Evolutionary conservation across 2,888 invertebrate genomes (phyloP).

Genomic region (Odontocerum albicorne): DNA sequence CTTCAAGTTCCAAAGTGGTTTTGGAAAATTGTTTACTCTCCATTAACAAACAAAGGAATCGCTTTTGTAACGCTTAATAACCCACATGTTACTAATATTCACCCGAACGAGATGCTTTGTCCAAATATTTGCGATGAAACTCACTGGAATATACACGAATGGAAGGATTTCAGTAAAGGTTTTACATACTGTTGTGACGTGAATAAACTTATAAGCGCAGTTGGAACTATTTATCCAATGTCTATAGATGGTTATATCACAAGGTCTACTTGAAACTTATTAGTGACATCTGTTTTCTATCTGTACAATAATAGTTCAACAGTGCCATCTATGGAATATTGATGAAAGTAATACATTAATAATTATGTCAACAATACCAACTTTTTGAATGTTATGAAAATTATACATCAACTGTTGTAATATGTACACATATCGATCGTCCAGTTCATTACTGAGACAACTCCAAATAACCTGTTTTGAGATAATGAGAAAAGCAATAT

Average conservation of each 20-base stretch:
- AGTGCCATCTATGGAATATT: too few relatives aligned
- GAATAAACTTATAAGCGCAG: conserved; percentile 23
- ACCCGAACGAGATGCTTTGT: conserved; percentile 40
- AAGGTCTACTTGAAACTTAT: too few relatives aligned
- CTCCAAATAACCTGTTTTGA: too few relatives aligned
- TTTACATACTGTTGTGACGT: conserved; percentile 38
- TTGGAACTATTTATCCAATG: conserved; percentile 27
- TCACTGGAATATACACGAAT: conserved; percentile 41
- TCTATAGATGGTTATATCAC: conserved; percentile 10
- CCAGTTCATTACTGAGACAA: too few relatives aligned
- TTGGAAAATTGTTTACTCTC: conserved; percentile 50
- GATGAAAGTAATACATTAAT: too few relatives aligned
- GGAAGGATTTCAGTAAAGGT: conserved; percentile 32
- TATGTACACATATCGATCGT: too few relatives aligned
- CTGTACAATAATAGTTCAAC: too few relatives aligned
- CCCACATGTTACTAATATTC: conserved; percentile 43
- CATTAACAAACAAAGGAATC: conserved; percentile 43
- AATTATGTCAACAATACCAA: too few relatives aligned
- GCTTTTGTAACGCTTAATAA: conserved; percentile 52
- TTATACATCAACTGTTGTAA: too few relatives aligned
- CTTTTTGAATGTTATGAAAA: too few relatives aligned
- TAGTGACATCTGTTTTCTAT: too few relatives aligned
- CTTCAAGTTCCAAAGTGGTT: conserved; percentile 48
- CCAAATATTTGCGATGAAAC: conserved; percentile 43
- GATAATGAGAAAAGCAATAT: too few relatives aligned